Base-by-base conservation (phyloP, 2,113 vertebrate genomes). In the Pseudorhombus dupliciocellatus region DNA sequence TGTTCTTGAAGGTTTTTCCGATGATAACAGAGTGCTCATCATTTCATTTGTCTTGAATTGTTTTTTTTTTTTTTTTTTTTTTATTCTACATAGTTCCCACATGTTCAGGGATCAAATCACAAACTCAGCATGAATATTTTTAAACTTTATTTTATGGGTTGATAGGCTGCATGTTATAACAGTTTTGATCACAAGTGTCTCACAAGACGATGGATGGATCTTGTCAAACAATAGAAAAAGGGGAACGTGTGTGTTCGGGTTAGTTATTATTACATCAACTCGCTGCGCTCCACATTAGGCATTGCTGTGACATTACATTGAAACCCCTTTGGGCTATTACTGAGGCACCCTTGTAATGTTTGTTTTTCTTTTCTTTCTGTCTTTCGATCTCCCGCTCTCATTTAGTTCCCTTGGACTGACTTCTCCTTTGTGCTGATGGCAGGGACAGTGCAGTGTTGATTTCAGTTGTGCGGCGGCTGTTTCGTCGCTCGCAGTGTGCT, bases 401-500 rank as follows among this genome's bases (percentile, higher is more conserved):
- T 80, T 87, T 30, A 71, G 80, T 88, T 83, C 77, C 77, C 65
- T 83, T 77, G 79, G 82, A 87, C 87, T 84, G 86, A 88, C 88
- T 87, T 72, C 66, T 31, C 84, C 80, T 89, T 93, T 92, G 89
- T 93, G 74, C 79, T 31, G 69, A 67, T 70, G 70, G 86, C 77
- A 73, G 77, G 80, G 80, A 85, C 42, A 12, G 54, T 71, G 22
- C 63, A 77, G 91, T 90, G 81, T 90, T 85, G 88, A 90, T 93
- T 93, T 93, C 89, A 85, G 85, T 87, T 85, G 84, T 86, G 77
- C 66, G 64, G 79, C 80, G 46, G 84, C 84, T 89, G 91, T 92
- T 89, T 93, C 88, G 71, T 92, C 69, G 92, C 91, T 93, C 11
- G 72, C 78, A 92, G 92, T 89, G 1, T 91, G 83, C 91, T 90